Base-by-base conservation (phyloP, 2,797 vertebrate species). In the Eupleurogrammus muticus region DNA sequence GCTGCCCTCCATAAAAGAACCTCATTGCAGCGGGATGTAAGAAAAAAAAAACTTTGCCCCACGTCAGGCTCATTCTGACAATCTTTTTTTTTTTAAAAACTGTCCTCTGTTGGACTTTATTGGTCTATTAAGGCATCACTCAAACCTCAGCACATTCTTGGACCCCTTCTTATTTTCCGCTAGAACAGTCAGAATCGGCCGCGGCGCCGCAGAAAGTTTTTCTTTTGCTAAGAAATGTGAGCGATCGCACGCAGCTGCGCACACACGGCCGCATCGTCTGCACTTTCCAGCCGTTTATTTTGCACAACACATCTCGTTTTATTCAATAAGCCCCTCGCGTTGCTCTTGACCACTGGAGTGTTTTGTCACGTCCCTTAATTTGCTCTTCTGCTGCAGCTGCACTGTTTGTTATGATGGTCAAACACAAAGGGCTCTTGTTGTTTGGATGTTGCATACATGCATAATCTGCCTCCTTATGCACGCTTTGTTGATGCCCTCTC, bases 301-400 rank as follows among this genome's bases (percentile, higher is more conserved):
- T 19, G 51, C 35, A 51, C 13, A 16, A 20, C n/a, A 24, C 50
- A 46, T 70, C 42, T 75, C 40, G 32, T 52, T 77, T 65, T 10
- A 71, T 59, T 81, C 57, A 62, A 47, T 20, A 44, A 79, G 59
- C 40, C 46, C 28, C 9, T 75, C 53, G 5, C 66, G 28, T 28
- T 40, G 70, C 52, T 80, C 79, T 83, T 76, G 73, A 82, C 40
- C 66, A 50, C 17, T 44, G 42, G n/a, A 77, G 66, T 72, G 75
- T 75, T 57, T 57, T 62, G 53, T 24, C 59, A 36, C 17, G 7
- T 77, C 16, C 53, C 44, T 70, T 78, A 65, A 74, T 52, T 53
- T 63, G 47, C 58, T 75, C 32, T 34, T 52, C 46, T 64, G 57
- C 66, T 54, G 64, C 66, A 81, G 71, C 82, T 75, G 67, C 63